Evolutionary conservation across 2,113 vertebrate species (phyloP).

Genomic region (Tursiops truncatus): DNA sequence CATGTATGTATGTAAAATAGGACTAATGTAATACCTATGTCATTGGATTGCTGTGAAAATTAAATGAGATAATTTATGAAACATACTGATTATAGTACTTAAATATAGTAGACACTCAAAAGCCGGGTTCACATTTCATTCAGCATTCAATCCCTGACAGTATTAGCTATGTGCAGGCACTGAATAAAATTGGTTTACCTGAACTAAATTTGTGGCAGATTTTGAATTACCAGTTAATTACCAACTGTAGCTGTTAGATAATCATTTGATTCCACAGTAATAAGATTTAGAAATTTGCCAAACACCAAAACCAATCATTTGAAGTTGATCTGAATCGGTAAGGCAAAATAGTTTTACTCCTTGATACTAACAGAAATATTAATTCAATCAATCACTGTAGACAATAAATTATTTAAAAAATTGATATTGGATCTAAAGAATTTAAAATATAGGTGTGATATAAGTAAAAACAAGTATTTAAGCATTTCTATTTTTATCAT

Average conservation of each 20-base stretch:
- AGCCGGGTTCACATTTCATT: not conserved
- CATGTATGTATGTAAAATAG: not conserved
- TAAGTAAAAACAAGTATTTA: not conserved
- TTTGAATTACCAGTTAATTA: not conserved
- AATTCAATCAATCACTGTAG: not conserved
- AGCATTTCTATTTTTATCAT: slow-evolving; percentile 5
- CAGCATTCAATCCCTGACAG: not conserved
- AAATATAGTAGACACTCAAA: not conserved
- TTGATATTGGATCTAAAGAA: not conserved
- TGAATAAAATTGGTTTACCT: not conserved
- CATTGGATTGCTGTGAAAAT: not conserved
- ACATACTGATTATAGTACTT: not conserved
- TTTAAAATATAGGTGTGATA: not conserved
- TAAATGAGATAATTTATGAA: not conserved
- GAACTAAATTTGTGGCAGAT: not conserved
- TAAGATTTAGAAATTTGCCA: not conserved
- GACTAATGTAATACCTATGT: not conserved
- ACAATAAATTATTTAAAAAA: not conserved
- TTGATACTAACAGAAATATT: not conserved
- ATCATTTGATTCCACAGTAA: not conserved
- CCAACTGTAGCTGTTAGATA: not conserved
- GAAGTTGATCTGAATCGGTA: not conserved
- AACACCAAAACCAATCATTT: not conserved
- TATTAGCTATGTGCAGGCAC: not conserved
- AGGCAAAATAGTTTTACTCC: not conserved